Evolutionary conservation across 2,113 vertebrate species (phyloP).

Genomic region (Strix aluco): DNA sequence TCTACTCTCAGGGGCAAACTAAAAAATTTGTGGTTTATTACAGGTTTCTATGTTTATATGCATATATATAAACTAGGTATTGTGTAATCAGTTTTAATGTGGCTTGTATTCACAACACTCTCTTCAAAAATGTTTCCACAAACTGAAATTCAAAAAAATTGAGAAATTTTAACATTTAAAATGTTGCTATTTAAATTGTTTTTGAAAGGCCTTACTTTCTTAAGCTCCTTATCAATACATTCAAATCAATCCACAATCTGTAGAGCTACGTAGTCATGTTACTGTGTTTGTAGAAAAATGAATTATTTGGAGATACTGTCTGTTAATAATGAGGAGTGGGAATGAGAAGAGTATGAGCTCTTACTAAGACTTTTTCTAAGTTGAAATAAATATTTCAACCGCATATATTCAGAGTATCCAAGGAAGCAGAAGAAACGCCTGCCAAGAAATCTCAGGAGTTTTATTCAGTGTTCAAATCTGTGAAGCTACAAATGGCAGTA

Average conservation of each 20-base stretch:
- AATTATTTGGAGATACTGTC: neutral
- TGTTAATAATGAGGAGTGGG: neutral
- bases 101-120: neutral
- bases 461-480: neutral
- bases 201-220: neutral
- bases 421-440: neutral
- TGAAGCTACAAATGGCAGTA: neutral
- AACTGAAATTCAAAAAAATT: neutral
- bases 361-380: neutral
- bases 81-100: neutral
- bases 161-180: neutral
- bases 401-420: neutral
- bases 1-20: neutral
- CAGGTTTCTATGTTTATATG: neutral
- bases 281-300: neutral
- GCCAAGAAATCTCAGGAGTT: neutral
- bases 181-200: neutral
- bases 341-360: neutral
- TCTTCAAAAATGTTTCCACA: neutral
- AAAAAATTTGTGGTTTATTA: neutral
- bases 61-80: neutral
- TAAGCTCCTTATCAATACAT: neutral
- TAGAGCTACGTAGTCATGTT: neutral
- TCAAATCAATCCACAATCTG: neutral
- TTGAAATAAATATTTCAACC: neutral